Percentiles rank a stretch among this genome's conserved stretches.
phyloP scores from a whole-genome alignment of 2,888 invertebrate species.

The Saturnia pavonia region DNA sequence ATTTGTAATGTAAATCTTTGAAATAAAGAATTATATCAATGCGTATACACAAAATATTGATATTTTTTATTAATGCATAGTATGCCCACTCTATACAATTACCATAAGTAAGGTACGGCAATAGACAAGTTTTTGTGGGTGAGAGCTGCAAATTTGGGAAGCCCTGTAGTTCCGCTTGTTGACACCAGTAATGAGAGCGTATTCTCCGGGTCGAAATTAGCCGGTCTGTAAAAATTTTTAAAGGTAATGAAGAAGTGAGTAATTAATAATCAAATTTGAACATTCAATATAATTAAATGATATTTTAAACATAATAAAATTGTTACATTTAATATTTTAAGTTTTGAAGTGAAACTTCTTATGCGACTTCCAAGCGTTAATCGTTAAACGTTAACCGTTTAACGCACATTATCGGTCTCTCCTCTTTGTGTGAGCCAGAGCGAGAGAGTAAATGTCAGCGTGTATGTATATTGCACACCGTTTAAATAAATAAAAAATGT shows the following conservation, averaged over 20 bases:
- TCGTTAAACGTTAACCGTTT: too few relatives aligned
- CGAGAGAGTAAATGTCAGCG: too few relatives aligned
- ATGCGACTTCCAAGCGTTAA: too few relatives aligned
- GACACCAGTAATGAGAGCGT: conserved; percentile 52
- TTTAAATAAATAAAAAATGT: too few relatives aligned
- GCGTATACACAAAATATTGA: background rate
- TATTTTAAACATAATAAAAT: too few relatives aligned
- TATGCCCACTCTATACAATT: conserved; percentile 19
- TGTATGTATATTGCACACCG: too few relatives aligned
- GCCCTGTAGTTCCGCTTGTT: conserved; percentile 66
- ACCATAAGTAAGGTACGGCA: conserved; percentile 51
- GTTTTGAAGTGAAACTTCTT: too few relatives aligned
- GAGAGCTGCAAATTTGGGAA: conserved; percentile 59
- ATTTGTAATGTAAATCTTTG: background rate
- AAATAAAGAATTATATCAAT: background rate
- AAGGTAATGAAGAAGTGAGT: background rate
- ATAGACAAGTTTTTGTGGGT: conserved; percentile 59
- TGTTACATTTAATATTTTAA: too few relatives aligned
- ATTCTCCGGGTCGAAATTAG: conserved; percentile 57
- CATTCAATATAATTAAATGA: background rate
- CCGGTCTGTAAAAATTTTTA: conserved; percentile 39
- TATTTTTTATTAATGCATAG: too few relatives aligned
- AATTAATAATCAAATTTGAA: background rate
- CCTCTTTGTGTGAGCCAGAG: too few relatives aligned
- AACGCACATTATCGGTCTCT: too few relatives aligned